Conservation (phyloP, 2,113 vertebrate genomes). For the Camelus dromedarius region DNA sequence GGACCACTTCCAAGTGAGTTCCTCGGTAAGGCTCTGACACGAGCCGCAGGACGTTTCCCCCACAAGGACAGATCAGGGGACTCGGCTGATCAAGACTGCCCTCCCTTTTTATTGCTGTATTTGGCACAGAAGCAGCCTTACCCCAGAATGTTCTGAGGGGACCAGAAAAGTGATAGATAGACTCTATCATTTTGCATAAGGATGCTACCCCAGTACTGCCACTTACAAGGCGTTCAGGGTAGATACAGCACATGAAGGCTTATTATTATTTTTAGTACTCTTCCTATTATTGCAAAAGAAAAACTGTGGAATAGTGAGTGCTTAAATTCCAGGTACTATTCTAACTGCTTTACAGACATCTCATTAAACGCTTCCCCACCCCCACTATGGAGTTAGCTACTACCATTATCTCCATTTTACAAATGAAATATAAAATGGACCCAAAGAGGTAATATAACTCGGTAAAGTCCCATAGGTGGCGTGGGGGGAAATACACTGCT, state of each 20-base stretch:
- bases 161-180: not conserved
- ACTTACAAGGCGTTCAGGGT: not conserved
- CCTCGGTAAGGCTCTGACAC: not conserved
- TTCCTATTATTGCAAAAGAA: not conserved
- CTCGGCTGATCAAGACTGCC: not conserved
- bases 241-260: not conserved
- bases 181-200: not conserved
- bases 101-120: not conserved
- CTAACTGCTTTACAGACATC: not conserved
- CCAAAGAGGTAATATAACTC: not conserved
- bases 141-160: not conserved
- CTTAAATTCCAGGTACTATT: slow-evolving; percentile 43
- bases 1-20: not conserved
- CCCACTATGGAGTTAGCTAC: not conserved
- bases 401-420: not conserved
- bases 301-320: not conserved
- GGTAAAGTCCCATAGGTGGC: not conserved
- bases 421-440: not conserved
- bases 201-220: not conserved
- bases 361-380: not conserved
- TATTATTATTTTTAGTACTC: not conserved
- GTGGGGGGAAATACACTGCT: not conserved
- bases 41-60: not conserved
- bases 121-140: not conserved
- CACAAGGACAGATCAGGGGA: not conserved